Percentiles rank a stretch among this genome's conserved stretches.
phyloP scores from a whole-genome alignment of 1,140 invertebrate species.

The Plectrocnemia conspersa region DNA sequence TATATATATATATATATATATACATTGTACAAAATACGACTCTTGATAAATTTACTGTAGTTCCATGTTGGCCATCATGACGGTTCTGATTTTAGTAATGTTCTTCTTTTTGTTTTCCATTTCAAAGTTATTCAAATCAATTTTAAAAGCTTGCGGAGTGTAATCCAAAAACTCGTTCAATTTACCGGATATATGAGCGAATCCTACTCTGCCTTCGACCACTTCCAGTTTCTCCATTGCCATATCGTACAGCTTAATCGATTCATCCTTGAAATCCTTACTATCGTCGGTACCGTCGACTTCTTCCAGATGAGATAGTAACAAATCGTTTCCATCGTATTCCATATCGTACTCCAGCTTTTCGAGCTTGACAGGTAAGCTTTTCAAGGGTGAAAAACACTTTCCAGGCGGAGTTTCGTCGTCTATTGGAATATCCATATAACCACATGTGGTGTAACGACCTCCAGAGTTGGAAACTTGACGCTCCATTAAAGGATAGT shows the following conservation, averaged over 20 bases:
- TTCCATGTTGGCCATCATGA: conserved; percentile 9
- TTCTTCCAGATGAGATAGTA: conserved; percentile 23
- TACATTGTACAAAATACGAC: no score
- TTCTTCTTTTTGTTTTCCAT: conserved; percentile 1
- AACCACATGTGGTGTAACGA: conserved; percentile 37
- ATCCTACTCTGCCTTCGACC: conserved; percentile 2
- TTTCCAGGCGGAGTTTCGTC: conserved; percentile 42
- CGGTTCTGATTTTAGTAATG: conserved; percentile 6
- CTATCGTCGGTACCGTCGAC: conserved; percentile 13
- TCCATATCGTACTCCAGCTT: conserved; percentile 44
- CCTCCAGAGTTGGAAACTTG: conserved; percentile 22
- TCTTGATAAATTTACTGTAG: not conserved
- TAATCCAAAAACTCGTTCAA: conserved; percentile 20
- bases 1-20: no score
- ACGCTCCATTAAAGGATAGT: conserved; percentile 45
- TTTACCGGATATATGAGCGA: conserved; percentile 17
- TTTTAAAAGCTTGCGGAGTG: conserved; percentile 2
- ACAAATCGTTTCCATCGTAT: conserved; percentile 40
- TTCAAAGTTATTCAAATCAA: conserved; percentile 1
- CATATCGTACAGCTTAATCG: conserved; percentile 23
- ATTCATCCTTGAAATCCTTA: conserved; percentile 22
- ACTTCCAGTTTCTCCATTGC: conserved; percentile 28
- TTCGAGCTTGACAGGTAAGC: conserved; percentile 44
- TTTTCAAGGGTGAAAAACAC: conserved; percentile 40
- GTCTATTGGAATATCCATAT: conserved; percentile 49